These are phyloP conservation scores for Clarias gariepinus DNA, from an alignment of 2,113 vertebrate species.

Conservation along the genomic window DNA sequence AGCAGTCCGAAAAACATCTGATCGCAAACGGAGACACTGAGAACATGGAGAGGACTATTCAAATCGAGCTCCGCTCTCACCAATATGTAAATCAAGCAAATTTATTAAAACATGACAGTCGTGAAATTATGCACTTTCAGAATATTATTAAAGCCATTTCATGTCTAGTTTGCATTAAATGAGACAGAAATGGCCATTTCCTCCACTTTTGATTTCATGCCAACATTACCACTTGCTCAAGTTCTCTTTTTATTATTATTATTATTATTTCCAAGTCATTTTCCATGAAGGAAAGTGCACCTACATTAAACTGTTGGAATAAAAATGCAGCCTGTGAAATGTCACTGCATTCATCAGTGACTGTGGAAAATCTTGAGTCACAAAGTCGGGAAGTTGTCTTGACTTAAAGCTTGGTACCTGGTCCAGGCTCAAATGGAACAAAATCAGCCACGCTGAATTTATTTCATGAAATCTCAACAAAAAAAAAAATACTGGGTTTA, in stretches of 20 bases:
- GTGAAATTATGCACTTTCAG: conserved; percentile 31
- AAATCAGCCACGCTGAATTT: not conserved
- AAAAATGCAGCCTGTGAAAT: not conserved
- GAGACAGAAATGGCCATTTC: conserved; percentile 14
- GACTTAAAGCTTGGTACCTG: not conserved
- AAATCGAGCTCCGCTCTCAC: not conserved
- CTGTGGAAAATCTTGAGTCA: not conserved
- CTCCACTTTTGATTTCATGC: not conserved
- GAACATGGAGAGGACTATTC: not conserved
- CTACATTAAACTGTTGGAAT: not conserved
- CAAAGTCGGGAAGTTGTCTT: too few relatives aligned
- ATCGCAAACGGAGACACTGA: not conserved
- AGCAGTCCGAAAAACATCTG: not conserved
- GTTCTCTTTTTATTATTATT: not conserved
- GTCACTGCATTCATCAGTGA: not conserved
- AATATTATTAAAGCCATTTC: conserved; percentile 11
- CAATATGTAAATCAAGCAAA: conserved; percentile 19
- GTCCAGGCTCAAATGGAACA: not conserved
- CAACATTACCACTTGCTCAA: not conserved
- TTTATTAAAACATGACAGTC: conserved; percentile 32
- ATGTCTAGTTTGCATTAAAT: conserved; percentile 5
- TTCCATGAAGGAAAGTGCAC: not conserved
- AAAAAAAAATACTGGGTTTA: not conserved
- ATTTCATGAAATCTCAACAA: not conserved
- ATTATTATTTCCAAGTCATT: not conserved